Evolutionary conservation across 2,888 invertebrate genomes (phyloP).

Genomic region (Morpho deidamia): DNA sequence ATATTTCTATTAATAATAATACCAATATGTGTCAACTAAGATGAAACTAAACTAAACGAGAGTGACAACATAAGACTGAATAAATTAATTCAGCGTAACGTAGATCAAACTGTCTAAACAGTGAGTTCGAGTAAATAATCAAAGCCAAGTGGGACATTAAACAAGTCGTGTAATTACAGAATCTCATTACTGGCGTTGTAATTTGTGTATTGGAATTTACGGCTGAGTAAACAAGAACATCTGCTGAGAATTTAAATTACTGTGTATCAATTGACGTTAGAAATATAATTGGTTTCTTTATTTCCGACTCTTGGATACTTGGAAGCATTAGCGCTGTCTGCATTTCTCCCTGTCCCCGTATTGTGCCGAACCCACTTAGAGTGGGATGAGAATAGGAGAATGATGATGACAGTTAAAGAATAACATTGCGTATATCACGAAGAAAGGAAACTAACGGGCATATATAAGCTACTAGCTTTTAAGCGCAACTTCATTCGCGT

Average conservation of each 20-base stretch:
- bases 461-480: too few relatives aligned
- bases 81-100: slow-evolving; percentile 12
- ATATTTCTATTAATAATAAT: background rate
- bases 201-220: slow-evolving; percentile 26
- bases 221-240: slow-evolving; percentile 22
- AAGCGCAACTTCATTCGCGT: too few relatives aligned
- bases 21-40: background rate
- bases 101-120: slow-evolving; percentile 16
- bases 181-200: slow-evolving; percentile 27
- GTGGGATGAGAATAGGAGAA: too few relatives aligned
- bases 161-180: slow-evolving; percentile 25
- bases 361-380: too few relatives aligned
- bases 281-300: background rate
- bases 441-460: too few relatives aligned
- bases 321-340: too few relatives aligned
- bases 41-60: too few relatives aligned
- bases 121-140: slow-evolving; percentile 19
- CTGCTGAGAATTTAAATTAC: slow-evolving; percentile 10
- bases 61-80: too few relatives aligned
- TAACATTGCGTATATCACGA: too few relatives aligned
- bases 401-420: too few relatives aligned
- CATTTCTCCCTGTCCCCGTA: too few relatives aligned
- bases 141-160: slow-evolving; percentile 20
- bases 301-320: too few relatives aligned
- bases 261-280: background rate